These are phyloP conservation scores for Garra rufa DNA, from an alignment of 2,113 vertebrate genomes.

Conservation along the genomic window DNA sequence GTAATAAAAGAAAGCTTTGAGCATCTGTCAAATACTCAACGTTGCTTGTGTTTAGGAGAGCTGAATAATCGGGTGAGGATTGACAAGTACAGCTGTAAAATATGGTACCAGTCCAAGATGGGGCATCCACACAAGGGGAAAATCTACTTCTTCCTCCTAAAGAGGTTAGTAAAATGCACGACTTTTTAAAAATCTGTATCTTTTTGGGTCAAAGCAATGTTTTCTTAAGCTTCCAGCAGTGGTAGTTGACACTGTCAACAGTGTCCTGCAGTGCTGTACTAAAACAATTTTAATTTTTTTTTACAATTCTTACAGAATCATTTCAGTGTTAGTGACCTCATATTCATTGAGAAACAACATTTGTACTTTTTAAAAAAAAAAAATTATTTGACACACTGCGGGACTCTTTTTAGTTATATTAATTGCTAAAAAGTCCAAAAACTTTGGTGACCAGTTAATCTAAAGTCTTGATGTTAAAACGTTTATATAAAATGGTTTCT, in stretches of 20 bases:
- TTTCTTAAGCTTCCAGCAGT: not conserved
- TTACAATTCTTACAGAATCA: not conserved
- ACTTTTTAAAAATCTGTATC: not conserved
- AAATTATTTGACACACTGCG: not conserved
- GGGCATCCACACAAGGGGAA: conserved; percentile 47
- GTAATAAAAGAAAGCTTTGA: not conserved
- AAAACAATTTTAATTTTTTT: not conserved
- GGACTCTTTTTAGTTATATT: not conserved
- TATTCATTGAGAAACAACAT: not conserved
- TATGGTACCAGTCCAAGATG: conserved; percentile 64
- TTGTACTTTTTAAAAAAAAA: not conserved
- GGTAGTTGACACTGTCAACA: not conserved
- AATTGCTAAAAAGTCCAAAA: not conserved
- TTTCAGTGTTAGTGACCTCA: not conserved
- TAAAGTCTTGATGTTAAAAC: not conserved
- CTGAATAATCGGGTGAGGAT: not conserved
- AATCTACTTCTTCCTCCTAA: conserved; percentile 68
- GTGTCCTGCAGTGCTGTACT: not conserved
- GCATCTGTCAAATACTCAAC: not conserved
- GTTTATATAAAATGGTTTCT: not conserved
- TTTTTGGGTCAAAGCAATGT: not conserved
- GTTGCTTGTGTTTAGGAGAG: not conserved
- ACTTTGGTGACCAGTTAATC: not conserved
- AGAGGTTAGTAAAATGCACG: conserved; percentile 62
- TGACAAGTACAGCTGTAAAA: conserved; percentile 1